Evolutionary conservation across 2,888 invertebrate species (phyloP).

Genomic region (Andrena flavipes): DNA sequence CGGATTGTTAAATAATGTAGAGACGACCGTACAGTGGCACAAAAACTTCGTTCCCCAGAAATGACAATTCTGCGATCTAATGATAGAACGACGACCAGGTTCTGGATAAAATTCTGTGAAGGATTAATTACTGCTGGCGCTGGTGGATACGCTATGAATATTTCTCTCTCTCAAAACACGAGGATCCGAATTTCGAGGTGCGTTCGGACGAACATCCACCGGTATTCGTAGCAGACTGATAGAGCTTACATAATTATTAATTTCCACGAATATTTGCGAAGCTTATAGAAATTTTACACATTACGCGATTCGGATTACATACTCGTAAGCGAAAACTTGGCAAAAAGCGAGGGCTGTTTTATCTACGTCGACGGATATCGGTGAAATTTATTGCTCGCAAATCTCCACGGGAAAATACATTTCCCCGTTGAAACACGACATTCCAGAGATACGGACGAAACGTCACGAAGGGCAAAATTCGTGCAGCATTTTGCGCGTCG

Average conservation of each 20-base stretch:
- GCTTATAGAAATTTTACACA: background rate
- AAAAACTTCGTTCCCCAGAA: no score
- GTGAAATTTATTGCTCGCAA: conserved; percentile 30
- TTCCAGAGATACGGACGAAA: background rate
- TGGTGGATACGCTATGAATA: no score
- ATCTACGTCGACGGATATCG: background rate
- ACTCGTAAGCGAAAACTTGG: conserved; percentile 1
- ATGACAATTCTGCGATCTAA: background rate
- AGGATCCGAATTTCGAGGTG: no score
- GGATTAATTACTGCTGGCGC: no score
- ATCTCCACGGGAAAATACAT: background rate
- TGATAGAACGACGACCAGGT: background rate
- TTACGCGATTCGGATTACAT: conserved; percentile 8
- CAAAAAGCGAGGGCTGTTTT: background rate
- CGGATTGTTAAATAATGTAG: no score
- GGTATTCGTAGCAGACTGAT: no score
- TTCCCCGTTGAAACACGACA: background rate
- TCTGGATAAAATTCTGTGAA: no score
- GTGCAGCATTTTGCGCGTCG: background rate
- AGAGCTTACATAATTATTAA: conserved; percentile 7
- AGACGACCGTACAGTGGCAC: no score
- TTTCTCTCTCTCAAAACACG: no score
- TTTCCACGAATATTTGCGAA: background rate
- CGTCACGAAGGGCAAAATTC: background rate
- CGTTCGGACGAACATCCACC: no score